Percentiles rank a stretch among this genome's conserved stretches.
Evolutionary conservation across 2,797 vertebrate genomes (phyloP).

Genomic region (Myotis myotis): DNA sequence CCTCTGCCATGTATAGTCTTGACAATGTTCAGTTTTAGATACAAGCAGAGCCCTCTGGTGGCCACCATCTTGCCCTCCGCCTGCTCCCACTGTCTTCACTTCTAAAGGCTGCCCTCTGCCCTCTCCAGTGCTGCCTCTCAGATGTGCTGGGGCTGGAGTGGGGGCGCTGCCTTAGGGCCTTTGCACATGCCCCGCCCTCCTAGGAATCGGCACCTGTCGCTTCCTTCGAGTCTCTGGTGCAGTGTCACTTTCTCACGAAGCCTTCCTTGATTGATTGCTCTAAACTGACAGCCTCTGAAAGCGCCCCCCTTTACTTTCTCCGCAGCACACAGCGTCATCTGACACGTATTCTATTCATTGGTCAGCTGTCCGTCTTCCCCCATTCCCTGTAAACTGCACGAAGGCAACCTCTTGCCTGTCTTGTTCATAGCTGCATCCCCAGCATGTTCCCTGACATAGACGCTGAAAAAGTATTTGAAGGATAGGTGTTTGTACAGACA

Average conservation of each 20-base stretch:
- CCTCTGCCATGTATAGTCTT: not conserved
- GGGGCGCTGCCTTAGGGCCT: not conserved
- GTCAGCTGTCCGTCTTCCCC: not conserved
- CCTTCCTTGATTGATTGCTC: not conserved
- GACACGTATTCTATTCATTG: not conserved
- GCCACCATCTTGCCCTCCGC: not conserved
- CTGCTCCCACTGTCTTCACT: not conserved
- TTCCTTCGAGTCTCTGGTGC: not conserved
- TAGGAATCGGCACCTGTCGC: not conserved
- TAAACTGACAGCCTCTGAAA: not conserved
- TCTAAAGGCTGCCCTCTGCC: not conserved
- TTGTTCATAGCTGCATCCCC: not conserved
- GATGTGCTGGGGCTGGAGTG: rapidly evolving
- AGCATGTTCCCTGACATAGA: not conserved
- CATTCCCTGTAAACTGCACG: not conserved
- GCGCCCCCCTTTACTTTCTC: not conserved
- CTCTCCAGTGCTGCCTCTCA: not conserved
- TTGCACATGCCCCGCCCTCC: not conserved
- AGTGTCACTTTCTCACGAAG: not conserved
- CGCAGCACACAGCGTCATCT: not conserved
- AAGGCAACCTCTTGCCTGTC: not conserved
- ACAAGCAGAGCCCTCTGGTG: not conserved
- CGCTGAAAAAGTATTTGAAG: not conserved
- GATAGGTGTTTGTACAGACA: not conserved
- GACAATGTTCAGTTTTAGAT: not conserved